phyloP scores from a whole-genome alignment of 2,888 invertebrate genomes.

The Elmis aenea region DNA sequence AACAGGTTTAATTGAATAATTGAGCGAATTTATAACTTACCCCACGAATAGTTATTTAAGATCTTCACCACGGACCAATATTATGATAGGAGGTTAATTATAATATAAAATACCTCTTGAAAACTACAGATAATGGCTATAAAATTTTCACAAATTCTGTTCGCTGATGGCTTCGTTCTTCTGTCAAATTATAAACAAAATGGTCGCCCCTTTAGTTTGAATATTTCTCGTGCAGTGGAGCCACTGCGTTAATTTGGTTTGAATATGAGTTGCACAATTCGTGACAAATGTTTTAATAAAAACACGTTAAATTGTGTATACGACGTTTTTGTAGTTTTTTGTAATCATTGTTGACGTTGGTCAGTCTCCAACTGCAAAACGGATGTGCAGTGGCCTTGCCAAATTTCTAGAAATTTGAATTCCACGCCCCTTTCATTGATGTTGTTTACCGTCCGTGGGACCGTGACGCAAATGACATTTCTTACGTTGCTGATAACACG shows the following conservation, averaged over 20 bases:
- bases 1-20: slow-evolving; percentile 11
- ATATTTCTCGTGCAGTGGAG: not conserved
- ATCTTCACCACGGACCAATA: slow-evolving; percentile 17
- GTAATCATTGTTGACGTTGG: too few species aligned
- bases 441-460: slow-evolving; percentile 7
- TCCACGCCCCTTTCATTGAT: slow-evolving; percentile 5
- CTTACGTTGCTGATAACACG: slow-evolving; percentile 4
- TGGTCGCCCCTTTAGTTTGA: slow-evolving; percentile 4
- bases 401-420: not conserved
- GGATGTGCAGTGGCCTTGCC: slow-evolving; percentile 1
- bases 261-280: too few species aligned
- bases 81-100: slow-evolving; percentile 4
- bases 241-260: not conserved
- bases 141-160: slow-evolving; percentile 7
- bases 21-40: slow-evolving; percentile 21
- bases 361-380: too few species aligned
- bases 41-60: slow-evolving; percentile 15
- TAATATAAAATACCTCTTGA: slow-evolving; percentile 5
- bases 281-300: too few species aligned
- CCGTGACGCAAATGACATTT: slow-evolving; percentile 8
- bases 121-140: slow-evolving; percentile 4
- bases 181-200: slow-evolving; percentile 12
- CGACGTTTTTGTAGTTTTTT: too few species aligned
- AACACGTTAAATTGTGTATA: too few species aligned
- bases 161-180: slow-evolving; percentile 3